A percentile compares a stretch with the other conserved stretches of the same genome.
Conservation (phyloP, 2,113 vertebrate genomes). For the Sinocyclocheilus rhinocerous region DNA sequence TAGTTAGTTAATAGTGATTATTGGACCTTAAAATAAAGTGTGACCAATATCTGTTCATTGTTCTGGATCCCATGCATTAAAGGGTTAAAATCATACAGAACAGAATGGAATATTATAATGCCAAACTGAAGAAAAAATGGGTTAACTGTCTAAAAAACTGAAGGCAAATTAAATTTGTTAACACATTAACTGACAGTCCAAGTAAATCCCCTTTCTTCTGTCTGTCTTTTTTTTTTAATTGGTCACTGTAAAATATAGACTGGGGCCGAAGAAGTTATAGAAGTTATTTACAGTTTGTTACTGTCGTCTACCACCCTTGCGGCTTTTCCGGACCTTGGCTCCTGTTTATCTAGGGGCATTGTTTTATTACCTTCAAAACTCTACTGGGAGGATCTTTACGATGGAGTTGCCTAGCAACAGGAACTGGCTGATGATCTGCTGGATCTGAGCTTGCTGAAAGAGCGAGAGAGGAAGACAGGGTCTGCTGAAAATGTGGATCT, state of each 20-base stretch:
- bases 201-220: not conserved
- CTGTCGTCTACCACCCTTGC: slow-evolving; percentile 34
- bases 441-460: slow-evolving; percentile 63
- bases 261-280: slow-evolving; percentile 45
- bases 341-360: slow-evolving; percentile 81
- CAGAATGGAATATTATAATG: not conserved
- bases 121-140: not conserved
- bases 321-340: slow-evolving; percentile 67
- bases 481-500: not conserved
- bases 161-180: not conserved
- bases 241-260: slow-evolving; percentile 34
- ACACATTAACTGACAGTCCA: not conserved
- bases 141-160: not conserved
- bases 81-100: not conserved
- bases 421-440: slow-evolving; percentile 72
- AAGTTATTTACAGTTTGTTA: slow-evolving; percentile 59
- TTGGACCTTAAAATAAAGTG: too few relatives aligned
- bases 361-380: slow-evolving; percentile 82
- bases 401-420: slow-evolving; percentile 81
- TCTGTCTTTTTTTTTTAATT: slow-evolving; percentile 51
- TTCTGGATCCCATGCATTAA: not conserved
- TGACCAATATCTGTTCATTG: too few relatives aligned
- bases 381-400: slow-evolving; percentile 76
- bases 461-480: slow-evolving; percentile 32
- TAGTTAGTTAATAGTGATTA: too few relatives aligned